Percentiles rank a stretch among this genome's conserved stretches.
These are phyloP conservation scores for Nerophis lumbriciformis DNA, from an alignment of 2,113 vertebrate species.

Conservation along the genomic window DNA sequence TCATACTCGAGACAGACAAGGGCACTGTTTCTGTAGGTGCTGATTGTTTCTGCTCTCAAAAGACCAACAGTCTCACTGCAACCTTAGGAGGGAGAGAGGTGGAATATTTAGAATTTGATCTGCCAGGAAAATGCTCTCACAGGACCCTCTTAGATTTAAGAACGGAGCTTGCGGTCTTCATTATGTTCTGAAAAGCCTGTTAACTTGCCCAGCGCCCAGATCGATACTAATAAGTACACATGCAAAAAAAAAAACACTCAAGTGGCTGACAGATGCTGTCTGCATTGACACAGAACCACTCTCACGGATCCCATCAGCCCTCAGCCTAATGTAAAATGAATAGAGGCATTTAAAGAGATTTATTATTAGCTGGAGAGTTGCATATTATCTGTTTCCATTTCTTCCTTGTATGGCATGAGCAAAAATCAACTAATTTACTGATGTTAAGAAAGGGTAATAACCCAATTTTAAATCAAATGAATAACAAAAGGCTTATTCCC, in stretches of 20 bases:
- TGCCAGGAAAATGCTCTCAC: conserved; percentile 2
- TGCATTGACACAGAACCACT: conserved; percentile 19
- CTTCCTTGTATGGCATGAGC: not conserved
- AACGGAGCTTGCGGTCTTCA: conserved; percentile 17
- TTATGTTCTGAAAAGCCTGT: conserved; percentile 17
- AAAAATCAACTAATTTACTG: too few relatives aligned
- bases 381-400: not conserved
- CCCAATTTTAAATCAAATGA: too few relatives aligned
- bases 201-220: conserved; percentile 25
- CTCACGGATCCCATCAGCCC: conserved; percentile 5
- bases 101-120: not conserved
- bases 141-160: conserved; percentile 6
- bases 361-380: not conserved
- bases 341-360: conserved; percentile 2
- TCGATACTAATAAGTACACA: conserved; percentile 50
- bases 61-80: not conserved
- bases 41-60: not conserved
- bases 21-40: conserved; percentile 1
- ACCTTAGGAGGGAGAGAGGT: not conserved
- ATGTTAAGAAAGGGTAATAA: too few relatives aligned
- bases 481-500: too few relatives aligned
- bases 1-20: conserved; percentile 17
- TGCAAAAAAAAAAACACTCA: conserved; percentile 17
- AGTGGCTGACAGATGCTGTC: conserved; percentile 35
- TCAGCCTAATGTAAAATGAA: not conserved